phyloP scores from a whole-genome alignment of 2,888 invertebrate species.

The Meghimatium bilineatum region DNA sequence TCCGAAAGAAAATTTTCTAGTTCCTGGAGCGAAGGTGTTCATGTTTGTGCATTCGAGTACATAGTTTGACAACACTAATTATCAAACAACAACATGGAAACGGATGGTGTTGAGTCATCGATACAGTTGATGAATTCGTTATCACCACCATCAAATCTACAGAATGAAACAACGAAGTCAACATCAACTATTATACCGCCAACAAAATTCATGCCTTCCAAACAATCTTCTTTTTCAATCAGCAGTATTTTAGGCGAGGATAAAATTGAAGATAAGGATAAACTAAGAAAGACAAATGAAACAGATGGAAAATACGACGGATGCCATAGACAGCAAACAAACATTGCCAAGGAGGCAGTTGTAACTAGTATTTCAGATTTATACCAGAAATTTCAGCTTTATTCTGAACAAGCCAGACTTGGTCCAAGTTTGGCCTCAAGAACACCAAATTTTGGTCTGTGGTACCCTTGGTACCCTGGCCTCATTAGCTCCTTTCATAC shows the following conservation, averaged over 20 bases:
- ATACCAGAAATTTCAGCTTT: slow-evolving; percentile 55
- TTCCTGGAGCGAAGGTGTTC: background rate
- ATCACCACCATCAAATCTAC: slow-evolving; percentile 25
- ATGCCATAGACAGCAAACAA: background rate
- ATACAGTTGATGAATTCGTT: background rate
- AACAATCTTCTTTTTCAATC: slow-evolving; percentile 63
- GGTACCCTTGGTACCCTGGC: slow-evolving; percentile 51
- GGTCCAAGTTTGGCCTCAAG: slow-evolving; percentile 45
- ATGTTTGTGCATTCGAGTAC: background rate
- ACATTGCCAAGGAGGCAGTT: slow-evolving; percentile 49
- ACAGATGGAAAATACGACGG: slow-evolving; percentile 1
- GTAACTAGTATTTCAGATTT: slow-evolving; percentile 58
- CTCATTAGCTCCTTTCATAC: slow-evolving; percentile 39
- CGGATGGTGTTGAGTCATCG: slow-evolving; percentile 20
- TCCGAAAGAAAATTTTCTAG: background rate
- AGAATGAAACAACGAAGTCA: background rate
- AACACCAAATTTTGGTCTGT: slow-evolving; percentile 46
- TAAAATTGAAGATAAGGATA: slow-evolving; percentile 45
- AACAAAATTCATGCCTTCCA: slow-evolving; percentile 21
- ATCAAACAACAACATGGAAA: slow-evolving; percentile 19
- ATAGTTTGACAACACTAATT: background rate
- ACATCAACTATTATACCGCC: background rate
- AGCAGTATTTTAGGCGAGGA: slow-evolving; percentile 66
- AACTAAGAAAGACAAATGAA: background rate
- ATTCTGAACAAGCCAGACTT: slow-evolving; percentile 50